Percentiles rank a stretch among this genome's conserved stretches.
These are phyloP conservation scores for Thalassaphorura encarpata DNA, from an alignment of 1,140 invertebrate species.

Conservation along the genomic window DNA sequence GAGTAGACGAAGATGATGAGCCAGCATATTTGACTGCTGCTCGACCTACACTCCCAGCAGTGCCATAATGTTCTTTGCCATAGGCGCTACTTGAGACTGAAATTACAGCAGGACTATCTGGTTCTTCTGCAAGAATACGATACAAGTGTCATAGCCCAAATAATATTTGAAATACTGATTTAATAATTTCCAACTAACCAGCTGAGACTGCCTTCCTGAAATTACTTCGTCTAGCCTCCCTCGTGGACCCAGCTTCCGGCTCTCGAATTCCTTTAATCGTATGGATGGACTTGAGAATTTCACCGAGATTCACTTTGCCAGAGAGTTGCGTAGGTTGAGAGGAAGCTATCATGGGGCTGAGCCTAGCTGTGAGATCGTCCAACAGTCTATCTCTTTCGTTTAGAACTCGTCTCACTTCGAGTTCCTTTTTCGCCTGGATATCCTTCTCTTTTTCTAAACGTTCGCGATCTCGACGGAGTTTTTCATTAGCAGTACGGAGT, in stretches of 20 bases:
- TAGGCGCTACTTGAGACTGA: slow-evolving; percentile 10
- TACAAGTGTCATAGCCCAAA: background rate
- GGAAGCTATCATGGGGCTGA: slow-evolving; percentile 6
- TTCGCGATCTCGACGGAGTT: slow-evolving; percentile 74
- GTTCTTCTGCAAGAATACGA: slow-evolving; percentile 6
- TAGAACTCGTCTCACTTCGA: slow-evolving; percentile 45
- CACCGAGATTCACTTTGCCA: slow-evolving; percentile 8
- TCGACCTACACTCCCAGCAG: slow-evolving; percentile 3
- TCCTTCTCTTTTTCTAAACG: slow-evolving; percentile 72
- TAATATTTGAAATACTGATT: background rate
- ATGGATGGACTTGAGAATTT: slow-evolving; percentile 28
- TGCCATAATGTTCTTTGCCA: slow-evolving; percentile 14
- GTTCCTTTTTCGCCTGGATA: slow-evolving; percentile 45
- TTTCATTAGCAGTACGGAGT: slow-evolving; percentile 81
- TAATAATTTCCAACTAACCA: slow-evolving; percentile 4
- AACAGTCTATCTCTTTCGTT: slow-evolving; percentile 55
- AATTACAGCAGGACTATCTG: slow-evolving; percentile 2
- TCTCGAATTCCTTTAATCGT: slow-evolving; percentile 17
- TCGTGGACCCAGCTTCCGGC: slow-evolving; percentile 17
- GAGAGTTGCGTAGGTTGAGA: background rate
- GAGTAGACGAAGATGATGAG: slow-evolving; percentile 20
- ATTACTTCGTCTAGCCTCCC: slow-evolving; percentile 18
- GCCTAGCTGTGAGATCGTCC: slow-evolving; percentile 58
- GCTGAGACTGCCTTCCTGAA: slow-evolving; percentile 25
- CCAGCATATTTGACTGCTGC: slow-evolving; percentile 12